Evolutionary conservation across 2,888 invertebrate genomes (phyloP), one percentile per base, ranked within the genome.

Genomic region (Myopa testacea): DNA sequence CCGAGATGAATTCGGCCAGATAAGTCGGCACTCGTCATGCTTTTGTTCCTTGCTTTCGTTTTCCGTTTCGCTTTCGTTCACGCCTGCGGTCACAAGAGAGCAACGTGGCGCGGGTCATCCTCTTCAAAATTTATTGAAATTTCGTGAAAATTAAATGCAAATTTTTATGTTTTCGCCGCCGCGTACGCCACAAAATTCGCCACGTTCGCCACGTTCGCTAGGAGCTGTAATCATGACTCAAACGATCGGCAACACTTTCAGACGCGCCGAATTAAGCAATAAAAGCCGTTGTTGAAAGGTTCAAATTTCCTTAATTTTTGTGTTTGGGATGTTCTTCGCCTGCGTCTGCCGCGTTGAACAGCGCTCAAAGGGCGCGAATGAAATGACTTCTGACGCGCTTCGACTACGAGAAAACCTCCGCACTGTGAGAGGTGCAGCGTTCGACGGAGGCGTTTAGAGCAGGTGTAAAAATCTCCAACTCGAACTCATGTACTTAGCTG

Each of bases 341-440:
- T 16, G 40, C 14, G 6, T 65, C 12, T 3, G 55, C 5, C 19
- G 19, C 45, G 19, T n/a, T 7, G 12, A 52, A 52, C 19, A 52
- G 26, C 62, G 16, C 62, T 45, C 55, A 83, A 86, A 84, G 84
- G 85, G 87, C 85, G 86, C 84, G 84, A 86, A 85, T 82, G 77
- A 52, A 79, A 58, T 81, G 79, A 81, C 82, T 81, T 83, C 86
- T 85, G 84, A 87, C 87, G 86, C 87, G 85, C 85, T 83, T 84
- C 65, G 63, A 67, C 34, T 1, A 12, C n/a, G 8, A 14, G 16
- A 14, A 16, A n/a, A 8, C 14, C 4, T 1, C n/a, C 50, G 50
- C 1, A 26, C 26, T 26, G 26, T 26, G 26, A 8, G 50, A 26
- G 50, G 14, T 8, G 8, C 50, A 14, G 50, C 8, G 50, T 50